Evolutionary conservation across 2,888 invertebrate species (phyloP).

Genomic region (Xylota segnis): DNA sequence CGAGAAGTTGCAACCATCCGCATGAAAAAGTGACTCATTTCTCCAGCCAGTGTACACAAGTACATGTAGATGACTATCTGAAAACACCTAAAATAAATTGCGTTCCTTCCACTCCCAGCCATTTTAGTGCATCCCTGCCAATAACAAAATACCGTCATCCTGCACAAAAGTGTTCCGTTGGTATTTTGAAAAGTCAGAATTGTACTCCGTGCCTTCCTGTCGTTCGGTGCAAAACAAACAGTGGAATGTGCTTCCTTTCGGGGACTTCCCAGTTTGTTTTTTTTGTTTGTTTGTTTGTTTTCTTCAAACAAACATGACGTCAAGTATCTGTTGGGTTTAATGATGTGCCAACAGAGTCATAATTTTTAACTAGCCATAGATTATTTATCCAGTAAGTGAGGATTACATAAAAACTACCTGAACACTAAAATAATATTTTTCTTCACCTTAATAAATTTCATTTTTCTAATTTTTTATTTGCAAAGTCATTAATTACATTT

Average conservation of each 20-base stretch:
- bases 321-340: conserved; percentile 13
- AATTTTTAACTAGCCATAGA: neutral
- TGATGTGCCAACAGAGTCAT: conserved; percentile 18
- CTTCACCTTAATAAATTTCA: conserved; percentile 5
- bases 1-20: neutral
- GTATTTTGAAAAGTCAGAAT: conserved; percentile 5
- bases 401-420: neutral
- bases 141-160: conserved; percentile 3
- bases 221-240: neutral
- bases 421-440: conserved; percentile 6
- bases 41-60: too few relatives aligned
- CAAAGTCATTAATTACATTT: conserved; percentile 40
- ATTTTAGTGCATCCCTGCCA: conserved; percentile 28
- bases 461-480: conserved; percentile 11
- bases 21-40: neutral
- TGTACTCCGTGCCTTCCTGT: conserved; percentile 13
- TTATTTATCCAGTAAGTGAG: conserved; percentile 20
- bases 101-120: neutral
- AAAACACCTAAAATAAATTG: neutral
- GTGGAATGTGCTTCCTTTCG: conserved; percentile 5
- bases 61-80: neutral
- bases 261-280: conserved; percentile 1
- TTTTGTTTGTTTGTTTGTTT: neutral
- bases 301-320: conserved; percentile 1
- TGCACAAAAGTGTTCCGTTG: neutral